These are phyloP conservation scores for Parotocinclus haroldoi DNA, from an alignment of 2,797 vertebrate species.

Conservation along the genomic window DNA sequence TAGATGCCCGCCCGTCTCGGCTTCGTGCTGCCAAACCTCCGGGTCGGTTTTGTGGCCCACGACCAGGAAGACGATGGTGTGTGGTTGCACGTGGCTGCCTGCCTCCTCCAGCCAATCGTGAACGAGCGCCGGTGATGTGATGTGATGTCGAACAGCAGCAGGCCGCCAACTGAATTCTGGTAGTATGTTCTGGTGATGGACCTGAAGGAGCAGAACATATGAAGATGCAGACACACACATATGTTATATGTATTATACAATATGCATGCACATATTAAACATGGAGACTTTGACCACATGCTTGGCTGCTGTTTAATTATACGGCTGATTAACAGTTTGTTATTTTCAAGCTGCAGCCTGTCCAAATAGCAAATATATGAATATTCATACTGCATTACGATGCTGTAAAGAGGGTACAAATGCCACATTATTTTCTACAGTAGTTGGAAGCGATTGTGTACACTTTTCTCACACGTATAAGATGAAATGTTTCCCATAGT, in stretches of 20 bases:
- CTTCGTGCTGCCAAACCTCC: conserved; percentile 91
- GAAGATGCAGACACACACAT: not conserved
- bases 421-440: too few species aligned
- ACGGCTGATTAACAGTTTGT: not conserved
- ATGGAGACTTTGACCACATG: too few species aligned
- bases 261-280: too few species aligned
- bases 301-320: not conserved
- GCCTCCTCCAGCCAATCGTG: conserved; percentile 98
- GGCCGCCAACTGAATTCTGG: conserved; percentile 97
- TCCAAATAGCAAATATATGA: too few species aligned
- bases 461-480: too few species aligned
- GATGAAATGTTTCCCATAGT: too few species aligned
- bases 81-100: conserved; percentile 92
- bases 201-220: conserved; percentile 61
- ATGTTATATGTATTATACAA: too few species aligned
- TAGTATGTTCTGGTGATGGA: conserved; percentile 98
- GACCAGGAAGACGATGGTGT: conserved; percentile 95
- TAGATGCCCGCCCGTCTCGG: conserved; percentile 91
- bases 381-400: too few species aligned
- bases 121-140: conserved; percentile 94
- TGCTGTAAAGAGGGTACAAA: too few species aligned
- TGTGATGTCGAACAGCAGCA: conserved; percentile 97
- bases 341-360: too few species aligned
- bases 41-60: conserved; percentile 98
- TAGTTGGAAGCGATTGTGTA: too few species aligned